Conservation (phyloP, 2,888 invertebrate genomes). For the Agonopterix arenella region DNA sequence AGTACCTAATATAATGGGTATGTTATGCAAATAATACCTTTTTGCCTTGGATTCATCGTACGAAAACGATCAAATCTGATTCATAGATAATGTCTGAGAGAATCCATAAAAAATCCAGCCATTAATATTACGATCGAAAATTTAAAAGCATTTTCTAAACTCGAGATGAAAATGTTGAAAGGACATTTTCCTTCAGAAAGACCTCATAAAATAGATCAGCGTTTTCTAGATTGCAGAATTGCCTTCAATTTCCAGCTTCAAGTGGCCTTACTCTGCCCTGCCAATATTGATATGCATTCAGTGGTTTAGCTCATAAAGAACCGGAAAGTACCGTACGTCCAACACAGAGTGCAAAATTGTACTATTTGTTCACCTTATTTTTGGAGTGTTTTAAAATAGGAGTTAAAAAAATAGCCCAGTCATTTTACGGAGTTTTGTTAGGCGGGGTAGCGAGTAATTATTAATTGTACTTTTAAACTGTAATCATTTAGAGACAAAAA, state of each 20-base stretch:
- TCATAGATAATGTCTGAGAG: too few species aligned
- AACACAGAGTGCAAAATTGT: background rate
- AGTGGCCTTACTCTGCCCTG: constrained; percentile 26
- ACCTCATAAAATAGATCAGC: constrained; percentile 35
- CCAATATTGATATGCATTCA: constrained; percentile 3
- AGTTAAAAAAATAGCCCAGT: too few species aligned
- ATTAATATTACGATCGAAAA: background rate
- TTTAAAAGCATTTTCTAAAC: background rate
- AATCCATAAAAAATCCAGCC: background rate
- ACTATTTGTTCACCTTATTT: too few species aligned
- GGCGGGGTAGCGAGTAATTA: too few species aligned
- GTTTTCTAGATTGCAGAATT: constrained; percentile 38
- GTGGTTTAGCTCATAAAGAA: background rate
- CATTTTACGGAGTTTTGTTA: too few species aligned
- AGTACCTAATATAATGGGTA: too few species aligned
- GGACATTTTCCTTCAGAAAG: constrained; percentile 25
- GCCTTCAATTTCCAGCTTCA: constrained; percentile 41
- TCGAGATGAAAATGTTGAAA: constrained; percentile 8
- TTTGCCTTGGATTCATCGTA: too few species aligned
- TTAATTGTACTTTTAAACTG: too few species aligned
- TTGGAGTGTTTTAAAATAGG: too few species aligned
- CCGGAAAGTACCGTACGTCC: background rate
- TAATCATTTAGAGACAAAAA: too few species aligned
- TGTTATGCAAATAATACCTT: too few species aligned
- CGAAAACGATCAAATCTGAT: too few species aligned